Percentiles rank a stretch among this genome's conserved stretches.
Conservation (phyloP, 2,888 invertebrate genomes). For the Proisotoma minuta region DNA sequence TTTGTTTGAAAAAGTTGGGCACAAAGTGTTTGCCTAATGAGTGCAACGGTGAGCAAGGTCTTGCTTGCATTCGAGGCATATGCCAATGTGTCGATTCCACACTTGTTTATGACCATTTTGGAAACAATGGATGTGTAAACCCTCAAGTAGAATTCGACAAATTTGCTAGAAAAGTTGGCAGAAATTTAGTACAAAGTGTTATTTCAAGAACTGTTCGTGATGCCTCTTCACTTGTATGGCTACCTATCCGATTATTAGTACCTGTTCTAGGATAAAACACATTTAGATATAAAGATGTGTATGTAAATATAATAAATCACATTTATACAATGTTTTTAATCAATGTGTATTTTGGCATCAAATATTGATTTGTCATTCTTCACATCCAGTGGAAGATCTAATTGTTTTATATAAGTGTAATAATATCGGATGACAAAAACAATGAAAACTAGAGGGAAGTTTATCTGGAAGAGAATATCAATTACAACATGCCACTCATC, state of each 20-base stretch:
- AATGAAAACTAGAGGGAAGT: neutral
- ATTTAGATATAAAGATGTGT: neutral
- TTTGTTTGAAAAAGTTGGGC: slow-evolving; percentile 8
- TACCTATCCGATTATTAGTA: slow-evolving; percentile 4
- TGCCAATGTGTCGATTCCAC: slow-evolving; percentile 17
- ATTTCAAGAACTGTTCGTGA: neutral
- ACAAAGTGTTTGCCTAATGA: slow-evolving; percentile 8
- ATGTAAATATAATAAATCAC: neutral
- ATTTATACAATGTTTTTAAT: neutral
- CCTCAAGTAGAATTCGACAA: slow-evolving; percentile 7
- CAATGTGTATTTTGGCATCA: no score
- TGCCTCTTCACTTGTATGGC: neutral
- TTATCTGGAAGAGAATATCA: neutral
- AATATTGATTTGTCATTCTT: no score
- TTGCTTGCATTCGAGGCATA: slow-evolving; percentile 16
- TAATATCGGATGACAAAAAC: neutral
- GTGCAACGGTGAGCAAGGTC: slow-evolving; percentile 12
- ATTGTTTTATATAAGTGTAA: neutral
- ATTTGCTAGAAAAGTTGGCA: slow-evolving; percentile 5
- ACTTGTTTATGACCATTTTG: slow-evolving; percentile 13
- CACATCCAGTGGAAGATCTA: neutral
- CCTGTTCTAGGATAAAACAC: neutral
- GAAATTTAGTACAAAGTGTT: neutral
- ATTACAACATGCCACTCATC: neutral
- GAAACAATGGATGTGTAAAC: slow-evolving; percentile 12